phyloP scores from a whole-genome alignment of 53 echinoderm and acorn worm species.

The Pentamera pediparva region DNA sequence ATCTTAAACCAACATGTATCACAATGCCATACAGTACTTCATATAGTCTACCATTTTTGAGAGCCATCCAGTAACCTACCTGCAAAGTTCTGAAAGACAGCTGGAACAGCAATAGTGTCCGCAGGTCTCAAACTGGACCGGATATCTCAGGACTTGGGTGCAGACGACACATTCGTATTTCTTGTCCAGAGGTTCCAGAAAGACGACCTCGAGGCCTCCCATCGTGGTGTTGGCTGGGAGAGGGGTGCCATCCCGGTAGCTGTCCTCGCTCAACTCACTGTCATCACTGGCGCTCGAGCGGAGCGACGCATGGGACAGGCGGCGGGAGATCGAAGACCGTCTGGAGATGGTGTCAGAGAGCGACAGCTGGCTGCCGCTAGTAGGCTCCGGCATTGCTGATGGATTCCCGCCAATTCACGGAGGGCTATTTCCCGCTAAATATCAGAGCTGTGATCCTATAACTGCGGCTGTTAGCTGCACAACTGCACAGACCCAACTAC shows the following conservation, averaged over 20 bases:
- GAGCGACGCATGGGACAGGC: constrained; percentile 51
- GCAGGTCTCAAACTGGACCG: constrained; percentile 94
- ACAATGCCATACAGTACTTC: too few relatives aligned
- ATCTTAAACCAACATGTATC: too few relatives aligned
- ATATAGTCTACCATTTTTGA: too few relatives aligned
- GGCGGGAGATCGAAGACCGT: constrained; percentile 43
- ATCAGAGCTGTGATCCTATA: too few relatives aligned
- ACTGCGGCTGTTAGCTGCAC: too few relatives aligned
- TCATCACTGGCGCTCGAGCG: constrained; percentile 48
- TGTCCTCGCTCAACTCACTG: constrained; percentile 32
- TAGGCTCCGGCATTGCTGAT: constrained; percentile 25
- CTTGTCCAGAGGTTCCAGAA: constrained; percentile 52
- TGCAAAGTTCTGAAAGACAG: constrained; percentile 73
- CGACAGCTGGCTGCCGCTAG: constrained; percentile 3
- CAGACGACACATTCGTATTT: constrained; percentile 88
- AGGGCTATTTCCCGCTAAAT: too few relatives aligned
- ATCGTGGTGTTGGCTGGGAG: constrained; percentile 47
- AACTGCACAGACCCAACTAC: too few relatives aligned
- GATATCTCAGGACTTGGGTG: constrained; percentile 79
- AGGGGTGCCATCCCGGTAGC: constrained; percentile 36
- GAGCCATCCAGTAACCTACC: too few relatives aligned
- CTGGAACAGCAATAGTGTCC: constrained; percentile 88
- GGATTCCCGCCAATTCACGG: too few relatives aligned
- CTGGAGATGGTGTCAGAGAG: constrained; percentile 38
- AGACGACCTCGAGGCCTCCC: constrained; percentile 77